These are phyloP conservation scores for Drosophila nigromelanica DNA, from an alignment of 1,140 invertebrate species.

Conservation along the genomic window DNA sequence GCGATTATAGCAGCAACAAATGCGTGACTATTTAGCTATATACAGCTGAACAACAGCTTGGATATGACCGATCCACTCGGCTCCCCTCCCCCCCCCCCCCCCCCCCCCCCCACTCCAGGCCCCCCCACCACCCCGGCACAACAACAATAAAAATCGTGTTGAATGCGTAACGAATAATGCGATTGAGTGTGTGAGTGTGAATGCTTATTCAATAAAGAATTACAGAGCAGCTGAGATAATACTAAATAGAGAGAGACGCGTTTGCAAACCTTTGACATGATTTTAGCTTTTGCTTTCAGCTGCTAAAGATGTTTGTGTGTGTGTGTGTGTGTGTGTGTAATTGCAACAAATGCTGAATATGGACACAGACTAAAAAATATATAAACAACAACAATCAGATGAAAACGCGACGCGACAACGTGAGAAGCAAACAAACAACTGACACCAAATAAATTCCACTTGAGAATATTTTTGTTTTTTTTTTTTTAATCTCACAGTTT, in stretches of 20 bases:
- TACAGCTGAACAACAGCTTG: background rate
- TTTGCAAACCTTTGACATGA: constrained; percentile 73
- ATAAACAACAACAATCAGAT: constrained; percentile 32
- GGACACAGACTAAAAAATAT: constrained; percentile 59
- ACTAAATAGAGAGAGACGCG: constrained; percentile 37
- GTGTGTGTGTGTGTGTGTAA: constrained; percentile 49
- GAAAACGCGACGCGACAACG: constrained; percentile 38
- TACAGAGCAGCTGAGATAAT: constrained; percentile 42
- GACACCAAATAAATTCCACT: constrained; percentile 23
- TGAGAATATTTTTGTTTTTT: background rate
- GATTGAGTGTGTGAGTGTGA: constrained; percentile 19
- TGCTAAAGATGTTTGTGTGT: constrained; percentile 3
- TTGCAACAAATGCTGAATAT: constrained; percentile 70
- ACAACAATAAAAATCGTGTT: constrained; percentile 5
- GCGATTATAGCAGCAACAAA: constrained; percentile 33
- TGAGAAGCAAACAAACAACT: constrained; percentile 33
- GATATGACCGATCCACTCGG: background rate
- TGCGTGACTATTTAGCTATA: constrained; percentile 43
- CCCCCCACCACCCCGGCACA: too few relatives aligned
- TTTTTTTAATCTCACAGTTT: constrained; percentile 5
- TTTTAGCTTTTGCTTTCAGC: constrained; percentile 57
- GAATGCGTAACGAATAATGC: constrained; percentile 11
- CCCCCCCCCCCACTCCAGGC: too few relatives aligned
- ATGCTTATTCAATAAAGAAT: constrained; percentile 62
- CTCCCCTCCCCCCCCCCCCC: too few relatives aligned